Base-by-base conservation (phyloP, 2,797 vertebrate species). In the Crocidura indochinensis region DNA sequence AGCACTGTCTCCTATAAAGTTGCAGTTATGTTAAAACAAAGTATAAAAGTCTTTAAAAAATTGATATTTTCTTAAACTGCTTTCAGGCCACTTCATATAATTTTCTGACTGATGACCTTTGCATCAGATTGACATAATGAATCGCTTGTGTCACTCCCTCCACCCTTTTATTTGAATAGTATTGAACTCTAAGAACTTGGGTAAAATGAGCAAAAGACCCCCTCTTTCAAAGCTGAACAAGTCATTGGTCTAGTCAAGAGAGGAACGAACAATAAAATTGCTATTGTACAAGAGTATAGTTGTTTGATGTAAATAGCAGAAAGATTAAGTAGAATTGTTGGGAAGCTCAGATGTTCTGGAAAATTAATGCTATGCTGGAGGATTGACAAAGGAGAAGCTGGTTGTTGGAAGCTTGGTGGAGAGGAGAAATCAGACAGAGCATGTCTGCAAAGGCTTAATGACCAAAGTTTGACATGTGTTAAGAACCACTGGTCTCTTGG, bases 61-160 rank as follows among this genome's bases (percentile, higher is more conserved):
- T 17, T 38, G 53, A 19, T 22, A 1, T 53, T 72, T 29, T 65
- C 49, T 38, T 60, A 53, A 53, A 4, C 51, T 53, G 51, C 17
- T 53, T 53, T 53, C 12, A 20, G 65, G 22, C 15, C 27, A 88
- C 24, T 56, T 87, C 9, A 76, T 15, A 10, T 81, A 56, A 29
- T 87, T 86, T 89, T 88, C 53, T 92, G 44, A 64, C n/a, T 56
- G 69, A 7, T 90, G 46, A 12, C 20, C 44, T 90, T 88, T 80
- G 38, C 24, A 11, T 76, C 62, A 53, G 12, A 49, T 1, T 2
- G 1, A 3, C 84, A 73, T 38, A 62, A 53, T 27, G 10, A 80
- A 6, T 38, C 3, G 68, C 24, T 53, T 29, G 0, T 68, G 26
- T 51, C 31, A 29, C 53, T 38, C 19, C 29, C 38, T 69, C 85